A percentile compares a stretch with the other conserved stretches of the same genome.
These are phyloP conservation scores for Palythoa grandiflora DNA, from an alignment of 92 coral and sea anemone genomes.

Conservation along the genomic window DNA sequence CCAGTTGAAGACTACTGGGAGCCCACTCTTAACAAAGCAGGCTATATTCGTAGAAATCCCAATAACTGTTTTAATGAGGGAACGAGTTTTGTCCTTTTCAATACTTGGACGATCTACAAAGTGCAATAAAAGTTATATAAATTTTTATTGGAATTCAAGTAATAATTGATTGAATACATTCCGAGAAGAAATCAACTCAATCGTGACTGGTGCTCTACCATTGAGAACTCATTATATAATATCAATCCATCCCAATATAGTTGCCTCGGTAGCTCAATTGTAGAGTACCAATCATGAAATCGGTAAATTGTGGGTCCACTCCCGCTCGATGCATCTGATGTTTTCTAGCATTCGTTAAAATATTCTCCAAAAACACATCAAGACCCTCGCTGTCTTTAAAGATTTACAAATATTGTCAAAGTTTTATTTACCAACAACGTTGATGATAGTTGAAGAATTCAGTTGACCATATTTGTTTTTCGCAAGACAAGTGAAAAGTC, in stretches of 20 bases:
- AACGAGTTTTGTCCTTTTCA: background rate
- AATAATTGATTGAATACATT: too few species aligned
- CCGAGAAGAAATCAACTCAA: too few species aligned
- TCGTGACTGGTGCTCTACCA: too few species aligned
- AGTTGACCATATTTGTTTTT: background rate
- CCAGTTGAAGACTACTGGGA: slow-evolving; percentile 24
- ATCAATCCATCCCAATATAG: too few species aligned
- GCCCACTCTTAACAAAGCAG: slow-evolving; percentile 16
- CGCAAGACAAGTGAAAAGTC: slow-evolving; percentile 22
- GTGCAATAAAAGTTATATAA: background rate
- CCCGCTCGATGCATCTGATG: too few species aligned
- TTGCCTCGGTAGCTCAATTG: too few species aligned
- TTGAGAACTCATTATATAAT: too few species aligned
- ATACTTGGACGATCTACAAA: slow-evolving; percentile 21
- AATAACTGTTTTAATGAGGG: background rate
- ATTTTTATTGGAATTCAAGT: background rate
- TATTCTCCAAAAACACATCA: too few species aligned
- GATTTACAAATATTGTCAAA: background rate
- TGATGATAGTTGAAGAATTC: slow-evolving; percentile 10
- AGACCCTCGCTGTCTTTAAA: too few species aligned
- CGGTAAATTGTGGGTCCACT: too few species aligned
- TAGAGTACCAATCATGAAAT: too few species aligned
- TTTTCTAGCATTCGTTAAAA: too few species aligned
- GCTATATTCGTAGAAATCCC: background rate
- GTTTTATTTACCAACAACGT: background rate